Base-by-base conservation (phyloP, 2,797 vertebrate species). In the Loris lydekkerianus region DNA sequence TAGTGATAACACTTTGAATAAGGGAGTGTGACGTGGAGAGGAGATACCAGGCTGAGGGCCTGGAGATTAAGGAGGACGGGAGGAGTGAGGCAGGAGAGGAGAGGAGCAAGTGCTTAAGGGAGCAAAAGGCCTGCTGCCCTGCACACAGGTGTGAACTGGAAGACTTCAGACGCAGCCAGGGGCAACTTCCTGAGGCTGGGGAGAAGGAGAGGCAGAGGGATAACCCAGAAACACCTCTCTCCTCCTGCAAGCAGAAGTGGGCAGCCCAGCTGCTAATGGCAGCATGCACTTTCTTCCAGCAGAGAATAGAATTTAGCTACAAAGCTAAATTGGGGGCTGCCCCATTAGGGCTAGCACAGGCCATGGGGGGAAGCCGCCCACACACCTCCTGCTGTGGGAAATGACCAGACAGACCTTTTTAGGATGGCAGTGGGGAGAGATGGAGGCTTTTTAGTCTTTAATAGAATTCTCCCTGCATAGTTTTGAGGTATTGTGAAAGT, bases 1-100 rank as follows among this genome's bases (percentile, higher is more conserved):
- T 82, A n/a, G 60, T 75, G 53, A 17, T 86, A 76, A 76, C 10
- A 77, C 70, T 94, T 65, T 91, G 11, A 82, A 20, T 65, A 92
- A 91, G 29, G 37, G 23, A 9, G 40, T 34, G 34, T n/a, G 23
- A 85, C 58, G 4, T 97, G 63, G 46, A 2, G 77, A 65, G 78
- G 18, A 86, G 75, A 80, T 81, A 14, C 7, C 8, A 37, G 49
- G 18, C 9, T 4, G 40, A 86, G 40, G 81, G 72, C 20, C 14
- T 21, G 49, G n/a, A 88, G 53, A 69, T 70, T 34, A 72, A 83
- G 58, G 49, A 23, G 83, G 29, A 7, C 11, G 18, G 49, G 29
- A 69, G 40, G 80, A 25, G 13, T 27, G 15, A 15, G 5, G 63
- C 2, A 18, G 60, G 63, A 56, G 49, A 65, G 25, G 60, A 53